Evolutionary conservation across 2,797 vertebrate genomes (phyloP).

Genomic region (Holocentrus rufus): DNA sequence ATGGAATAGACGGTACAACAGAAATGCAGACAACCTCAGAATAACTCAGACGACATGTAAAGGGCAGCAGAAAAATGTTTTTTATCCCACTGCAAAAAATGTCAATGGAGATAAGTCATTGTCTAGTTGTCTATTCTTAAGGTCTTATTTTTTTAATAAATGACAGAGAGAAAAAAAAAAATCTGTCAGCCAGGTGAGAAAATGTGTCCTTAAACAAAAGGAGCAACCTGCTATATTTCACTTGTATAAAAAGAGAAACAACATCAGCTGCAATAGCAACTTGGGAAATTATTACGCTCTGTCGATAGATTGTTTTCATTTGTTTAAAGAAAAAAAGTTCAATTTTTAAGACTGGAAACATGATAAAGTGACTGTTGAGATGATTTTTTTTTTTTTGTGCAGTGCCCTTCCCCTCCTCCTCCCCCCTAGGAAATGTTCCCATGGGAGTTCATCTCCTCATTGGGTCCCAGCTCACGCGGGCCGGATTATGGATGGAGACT

Average conservation of each 20-base stretch:
- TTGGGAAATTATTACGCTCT: not conserved
- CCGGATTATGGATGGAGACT: constrained; percentile 67
- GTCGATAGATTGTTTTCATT: constrained; percentile 44
- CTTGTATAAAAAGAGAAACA: constrained; percentile 24
- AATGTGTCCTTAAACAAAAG: constrained; percentile 12
- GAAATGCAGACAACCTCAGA: constrained; percentile 60
- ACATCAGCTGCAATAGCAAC: constrained; percentile 23
- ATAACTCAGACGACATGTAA: constrained; percentile 61
- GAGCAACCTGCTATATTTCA: not conserved
- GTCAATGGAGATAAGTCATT: constrained; percentile 37
- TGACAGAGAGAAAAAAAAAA: not conserved
- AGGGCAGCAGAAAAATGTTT: constrained; percentile 64
- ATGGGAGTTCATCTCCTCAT: constrained; percentile 69
- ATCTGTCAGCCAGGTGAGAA: constrained; percentile 19
- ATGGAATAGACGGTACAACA: constrained; percentile 28
- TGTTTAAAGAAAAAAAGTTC: constrained; percentile 23
- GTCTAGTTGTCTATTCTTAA: constrained; percentile 4
- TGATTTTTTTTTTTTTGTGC: constrained; percentile 32
- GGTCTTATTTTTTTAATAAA: not conserved
- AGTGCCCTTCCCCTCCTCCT: constrained; percentile 18
- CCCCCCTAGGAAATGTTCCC: constrained; percentile 62
- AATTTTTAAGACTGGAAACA: constrained; percentile 30
- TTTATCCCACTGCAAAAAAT: constrained; percentile 29
- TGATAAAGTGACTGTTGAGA: constrained; percentile 42
- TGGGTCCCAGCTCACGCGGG: constrained; percentile 67